Conservation (phyloP, 2,888 invertebrate genomes). For the Drosophila lutescens region DNA sequence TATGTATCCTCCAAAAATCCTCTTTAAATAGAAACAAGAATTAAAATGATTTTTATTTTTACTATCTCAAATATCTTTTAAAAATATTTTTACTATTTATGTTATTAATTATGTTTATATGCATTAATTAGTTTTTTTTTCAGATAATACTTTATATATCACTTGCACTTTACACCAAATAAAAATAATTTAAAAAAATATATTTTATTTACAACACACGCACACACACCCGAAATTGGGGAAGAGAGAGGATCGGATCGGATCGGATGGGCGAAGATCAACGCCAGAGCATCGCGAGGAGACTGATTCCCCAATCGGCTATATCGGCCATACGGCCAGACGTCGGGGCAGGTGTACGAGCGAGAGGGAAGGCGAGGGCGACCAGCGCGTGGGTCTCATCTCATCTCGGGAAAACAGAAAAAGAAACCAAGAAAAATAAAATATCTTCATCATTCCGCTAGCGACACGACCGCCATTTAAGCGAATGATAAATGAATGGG, state of each 20-base stretch:
- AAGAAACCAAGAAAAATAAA: background rate
- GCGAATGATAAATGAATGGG: constrained; percentile 59
- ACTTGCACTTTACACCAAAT: constrained; percentile 6
- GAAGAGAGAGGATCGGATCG: constrained; percentile 23
- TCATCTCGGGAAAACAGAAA: background rate
- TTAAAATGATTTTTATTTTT: too few relatives aligned
- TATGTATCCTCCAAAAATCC: too few relatives aligned
- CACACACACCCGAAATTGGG: constrained; percentile 10
- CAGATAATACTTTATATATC: too few relatives aligned
- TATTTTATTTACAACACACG: constrained; percentile 9
- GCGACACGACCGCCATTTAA: constrained; percentile 54
- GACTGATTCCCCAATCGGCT: constrained; percentile 53
- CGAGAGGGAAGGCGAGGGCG: background rate
- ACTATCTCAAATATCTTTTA: too few relatives aligned
- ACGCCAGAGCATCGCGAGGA: constrained; percentile 75
- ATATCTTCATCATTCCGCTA: background rate
- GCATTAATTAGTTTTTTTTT: too few relatives aligned
- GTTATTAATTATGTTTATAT: background rate
- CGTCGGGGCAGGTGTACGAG: background rate
- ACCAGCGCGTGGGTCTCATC: constrained; percentile 2
- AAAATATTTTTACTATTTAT: background rate
- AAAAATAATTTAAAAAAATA: constrained; percentile 14
- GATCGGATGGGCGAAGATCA: constrained; percentile 53
- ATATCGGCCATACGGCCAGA: constrained; percentile 7
- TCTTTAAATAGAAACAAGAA: too few relatives aligned